Conservation (phyloP, 1,140 invertebrate genomes). For the Hylaeus anthracinus region DNA sequence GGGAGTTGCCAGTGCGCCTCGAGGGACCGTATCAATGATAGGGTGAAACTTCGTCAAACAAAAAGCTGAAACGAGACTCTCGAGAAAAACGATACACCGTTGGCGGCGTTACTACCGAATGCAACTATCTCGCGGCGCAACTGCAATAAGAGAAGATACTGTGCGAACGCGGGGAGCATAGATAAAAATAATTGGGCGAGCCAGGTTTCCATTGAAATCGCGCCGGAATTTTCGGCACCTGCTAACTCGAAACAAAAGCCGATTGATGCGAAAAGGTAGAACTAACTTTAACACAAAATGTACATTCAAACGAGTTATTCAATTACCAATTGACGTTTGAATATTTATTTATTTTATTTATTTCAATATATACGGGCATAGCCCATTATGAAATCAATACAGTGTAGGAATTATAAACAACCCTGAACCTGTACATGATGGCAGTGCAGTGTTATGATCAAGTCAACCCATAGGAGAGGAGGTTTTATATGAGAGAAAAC, state of each 20-base stretch:
- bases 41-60: constrained; percentile 34
- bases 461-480: too few relatives aligned
- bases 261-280: background rate
- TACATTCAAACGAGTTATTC: too few relatives aligned
- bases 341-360: too few relatives aligned
- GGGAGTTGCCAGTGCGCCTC: constrained; percentile 3
- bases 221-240: background rate
- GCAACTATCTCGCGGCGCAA: constrained; percentile 30
- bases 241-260: background rate
- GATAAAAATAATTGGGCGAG: constrained; percentile 13
- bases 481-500: too few relatives aligned
- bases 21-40: constrained; percentile 32
- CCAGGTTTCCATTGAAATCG: background rate
- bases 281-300: too few relatives aligned
- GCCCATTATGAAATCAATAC: too few relatives aligned
- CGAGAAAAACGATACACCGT: constrained; percentile 36
- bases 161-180: background rate
- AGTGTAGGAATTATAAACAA: too few relatives aligned
- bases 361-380: too few relatives aligned
- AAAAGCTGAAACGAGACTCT: constrained; percentile 31
- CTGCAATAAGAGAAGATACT: constrained; percentile 22
- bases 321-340: too few relatives aligned
- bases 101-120: constrained; percentile 15
- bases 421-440: too few relatives aligned
- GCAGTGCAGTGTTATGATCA: too few relatives aligned